phyloP scores from a whole-genome alignment of 2,888 invertebrate species.

The Heliconius hortense region DNA sequence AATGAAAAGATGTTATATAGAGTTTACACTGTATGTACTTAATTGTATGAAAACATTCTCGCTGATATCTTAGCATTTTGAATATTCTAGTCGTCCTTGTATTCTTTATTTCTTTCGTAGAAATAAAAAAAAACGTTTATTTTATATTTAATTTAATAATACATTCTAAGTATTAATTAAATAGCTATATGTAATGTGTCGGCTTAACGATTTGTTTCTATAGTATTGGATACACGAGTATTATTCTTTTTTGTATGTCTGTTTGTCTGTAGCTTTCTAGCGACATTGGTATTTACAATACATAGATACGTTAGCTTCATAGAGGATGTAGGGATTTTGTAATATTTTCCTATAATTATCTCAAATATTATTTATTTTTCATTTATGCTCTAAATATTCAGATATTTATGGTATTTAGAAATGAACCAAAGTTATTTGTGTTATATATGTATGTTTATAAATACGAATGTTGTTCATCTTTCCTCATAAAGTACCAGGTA shows the following conservation, averaged over 20 bases:
- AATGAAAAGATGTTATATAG: neutral
- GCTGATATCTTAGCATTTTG: constrained; percentile 11
- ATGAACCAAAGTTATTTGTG: neutral
- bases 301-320: constrained; percentile 2
- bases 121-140: neutral
- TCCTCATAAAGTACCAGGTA: neutral
- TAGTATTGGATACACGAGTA: constrained; percentile 19
- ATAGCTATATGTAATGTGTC: constrained; percentile 21
- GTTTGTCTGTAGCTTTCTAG: constrained; percentile 11
- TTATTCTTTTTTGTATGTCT: constrained; percentile 12
- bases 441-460: neutral
- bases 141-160: constrained; percentile 6
- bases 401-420: neutral
- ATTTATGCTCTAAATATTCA: constrained; percentile 2
- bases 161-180: constrained; percentile 22
- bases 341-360: neutral
- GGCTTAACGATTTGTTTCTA: constrained; percentile 17
- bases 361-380: neutral
- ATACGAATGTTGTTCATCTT: constrained; percentile 14
- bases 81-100: constrained; percentile 12
- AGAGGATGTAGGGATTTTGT: neutral
- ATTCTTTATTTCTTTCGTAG: constrained; percentile 5
- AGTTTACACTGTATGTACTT: neutral
- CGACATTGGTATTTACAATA: constrained; percentile 20
- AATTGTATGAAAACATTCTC: neutral